These are phyloP conservation scores for Xanthorhoe spadicearia DNA, from an alignment of 2,888 invertebrate species.

Conservation along the genomic window DNA sequence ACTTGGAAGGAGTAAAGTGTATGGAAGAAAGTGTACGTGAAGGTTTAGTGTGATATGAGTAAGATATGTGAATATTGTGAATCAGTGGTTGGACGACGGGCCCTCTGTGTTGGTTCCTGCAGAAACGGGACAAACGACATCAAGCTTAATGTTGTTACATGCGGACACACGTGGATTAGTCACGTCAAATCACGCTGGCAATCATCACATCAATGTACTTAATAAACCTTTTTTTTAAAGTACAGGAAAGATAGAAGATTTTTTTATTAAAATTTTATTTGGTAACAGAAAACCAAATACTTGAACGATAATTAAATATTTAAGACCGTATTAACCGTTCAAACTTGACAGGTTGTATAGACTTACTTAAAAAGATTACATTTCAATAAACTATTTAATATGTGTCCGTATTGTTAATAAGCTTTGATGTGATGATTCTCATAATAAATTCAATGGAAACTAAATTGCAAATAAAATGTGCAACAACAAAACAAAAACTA, in stretches of 20 bases:
- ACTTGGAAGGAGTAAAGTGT: conserved; percentile 42
- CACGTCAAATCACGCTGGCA: conserved; percentile 49
- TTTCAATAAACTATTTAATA: no score
- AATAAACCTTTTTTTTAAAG: no score
- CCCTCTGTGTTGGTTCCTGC: conserved; percentile 82
- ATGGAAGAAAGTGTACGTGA: conserved; percentile 32
- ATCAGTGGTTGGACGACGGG: conserved; percentile 72
- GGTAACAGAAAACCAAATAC: no score
- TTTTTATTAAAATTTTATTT: no score
- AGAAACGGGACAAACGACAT: conserved; percentile 77
- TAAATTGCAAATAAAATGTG: conserved; percentile 47
- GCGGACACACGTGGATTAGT: conserved; percentile 76
- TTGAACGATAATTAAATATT: no score
- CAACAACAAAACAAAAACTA: conserved; percentile 45
- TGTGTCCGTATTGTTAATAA: no score
- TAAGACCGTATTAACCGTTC: no score
- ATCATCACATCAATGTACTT: conserved; percentile 36
- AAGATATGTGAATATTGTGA: conserved; percentile 55
- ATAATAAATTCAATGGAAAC: conserved; percentile 36
- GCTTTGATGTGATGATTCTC: conserved; percentile 42
- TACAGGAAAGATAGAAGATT: no score
- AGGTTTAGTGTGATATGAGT: conserved; percentile 44
- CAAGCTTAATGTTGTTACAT: conserved; percentile 76
- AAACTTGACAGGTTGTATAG: no score
- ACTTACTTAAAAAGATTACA: no score